A percentile compares a stretch with the other conserved stretches of the same genome.
Conservation (phyloP, 2,113 vertebrate species). For the Poeciliopsis turrubarensis region DNA sequence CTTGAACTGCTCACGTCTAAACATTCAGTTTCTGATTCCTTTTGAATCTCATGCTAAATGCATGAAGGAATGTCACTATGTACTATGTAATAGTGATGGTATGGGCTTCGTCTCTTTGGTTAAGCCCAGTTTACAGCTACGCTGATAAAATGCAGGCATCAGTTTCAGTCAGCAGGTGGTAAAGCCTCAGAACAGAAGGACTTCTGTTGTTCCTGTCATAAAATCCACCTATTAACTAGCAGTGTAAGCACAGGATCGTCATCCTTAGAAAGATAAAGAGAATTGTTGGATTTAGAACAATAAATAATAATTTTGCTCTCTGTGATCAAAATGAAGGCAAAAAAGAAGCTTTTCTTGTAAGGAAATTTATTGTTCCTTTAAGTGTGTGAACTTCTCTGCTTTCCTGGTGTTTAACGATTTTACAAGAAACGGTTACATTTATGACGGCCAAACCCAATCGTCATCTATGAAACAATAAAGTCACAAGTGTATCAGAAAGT, state of each 20-base stretch:
- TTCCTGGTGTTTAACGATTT: background rate
- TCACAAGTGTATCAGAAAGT: background rate
- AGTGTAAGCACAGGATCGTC: background rate
- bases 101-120: background rate
- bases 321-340: background rate
- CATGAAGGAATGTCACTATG: background rate
- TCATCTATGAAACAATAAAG: background rate
- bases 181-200: constrained; percentile 10
- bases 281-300: background rate
- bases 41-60: constrained; percentile 3
- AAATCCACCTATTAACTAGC: constrained; percentile 17
- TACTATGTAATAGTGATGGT: constrained; percentile 1
- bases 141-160: background rate
- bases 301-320: constrained; percentile 11
- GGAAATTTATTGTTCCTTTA: constrained; percentile 32
- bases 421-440: background rate
- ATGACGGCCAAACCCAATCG: background rate
- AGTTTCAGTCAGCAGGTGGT: constrained; percentile 1
- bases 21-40: background rate
- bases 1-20: background rate
- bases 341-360: background rate
- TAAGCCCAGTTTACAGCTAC: background rate
- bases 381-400: constrained; percentile 7
- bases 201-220: background rate
- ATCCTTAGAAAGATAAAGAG: constrained; percentile 3